These are phyloP conservation scores for Machimus rusticus DNA, from an alignment of 2,888 invertebrate genomes.

Conservation along the genomic window DNA sequence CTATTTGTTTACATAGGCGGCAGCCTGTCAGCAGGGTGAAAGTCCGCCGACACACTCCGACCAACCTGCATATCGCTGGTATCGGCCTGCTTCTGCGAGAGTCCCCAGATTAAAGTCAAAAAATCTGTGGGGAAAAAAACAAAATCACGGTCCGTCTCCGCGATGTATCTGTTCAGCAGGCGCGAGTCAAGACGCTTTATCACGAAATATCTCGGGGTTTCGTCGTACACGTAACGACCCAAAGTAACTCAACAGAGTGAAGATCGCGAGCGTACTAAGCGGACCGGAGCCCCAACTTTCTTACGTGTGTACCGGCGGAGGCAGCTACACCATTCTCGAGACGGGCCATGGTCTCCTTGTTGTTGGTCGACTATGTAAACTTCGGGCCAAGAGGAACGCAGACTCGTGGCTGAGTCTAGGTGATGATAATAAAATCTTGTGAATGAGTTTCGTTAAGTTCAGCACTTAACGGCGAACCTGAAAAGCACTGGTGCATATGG, in stretches of 20 bases:
- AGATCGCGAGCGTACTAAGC: slow-evolving; percentile 35
- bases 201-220: neutral
- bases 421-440: slow-evolving; percentile 22
- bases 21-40: slow-evolving; percentile 10
- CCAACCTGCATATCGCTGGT: neutral
- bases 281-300: slow-evolving; percentile 2
- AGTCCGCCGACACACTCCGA: neutral
- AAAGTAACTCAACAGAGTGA: slow-evolving; percentile 6
- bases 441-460: slow-evolving; percentile 33
- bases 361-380: slow-evolving; percentile 18
- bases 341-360: slow-evolving; percentile 11
- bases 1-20: slow-evolving; percentile 28
- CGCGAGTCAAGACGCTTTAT: neutral
- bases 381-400: slow-evolving; percentile 22
- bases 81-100: neutral
- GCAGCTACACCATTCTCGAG: slow-evolving; percentile 25
- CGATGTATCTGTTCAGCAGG: neutral
- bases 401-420: slow-evolving; percentile 18
- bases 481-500: neutral
- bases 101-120: neutral
- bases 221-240: neutral
- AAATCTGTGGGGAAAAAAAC: neutral
- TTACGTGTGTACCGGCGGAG: slow-evolving; percentile 4
- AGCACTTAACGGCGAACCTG: neutral
- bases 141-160: neutral